Evolutionary conservation across 2,888 invertebrate species (phyloP).

Genomic region (Dascillus cervinus): DNA sequence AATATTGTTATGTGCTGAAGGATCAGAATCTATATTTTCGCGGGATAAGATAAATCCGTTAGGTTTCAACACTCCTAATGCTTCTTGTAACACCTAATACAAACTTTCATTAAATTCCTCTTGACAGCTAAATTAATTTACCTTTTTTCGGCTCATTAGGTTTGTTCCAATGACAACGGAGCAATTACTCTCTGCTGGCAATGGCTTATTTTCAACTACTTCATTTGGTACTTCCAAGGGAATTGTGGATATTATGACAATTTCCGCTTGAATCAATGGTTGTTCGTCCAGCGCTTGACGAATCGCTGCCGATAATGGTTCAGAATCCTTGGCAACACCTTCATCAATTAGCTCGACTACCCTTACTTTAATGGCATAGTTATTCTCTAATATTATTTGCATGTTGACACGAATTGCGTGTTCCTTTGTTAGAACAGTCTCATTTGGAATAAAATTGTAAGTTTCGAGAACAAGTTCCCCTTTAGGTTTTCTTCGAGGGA

Average conservation of each 20-base stretch:
- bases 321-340: no score
- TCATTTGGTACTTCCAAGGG: no score
- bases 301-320: no score
- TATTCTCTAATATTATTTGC: slow-evolving; percentile 69
- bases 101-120: slow-evolving; percentile 3
- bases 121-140: no score
- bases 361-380: slow-evolving; percentile 54
- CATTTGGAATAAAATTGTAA: slow-evolving; percentile 63
- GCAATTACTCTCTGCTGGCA: slow-evolving; percentile 33
- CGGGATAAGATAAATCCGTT: slow-evolving; percentile 55
- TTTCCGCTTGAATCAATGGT: slow-evolving; percentile 61
- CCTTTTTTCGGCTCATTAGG: slow-evolving; percentile 45
- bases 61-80: slow-evolving; percentile 47
- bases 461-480: slow-evolving; percentile 72
- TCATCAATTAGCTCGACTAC: slow-evolving; percentile 42
- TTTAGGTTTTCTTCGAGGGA: slow-evolving; percentile 57
- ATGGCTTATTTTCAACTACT: slow-evolving; percentile 57
- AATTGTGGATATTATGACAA: no score
- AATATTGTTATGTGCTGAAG: no score
- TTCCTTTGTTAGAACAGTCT: slow-evolving; percentile 19
- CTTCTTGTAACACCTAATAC: no score
- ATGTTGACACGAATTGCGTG: slow-evolving; percentile 51
- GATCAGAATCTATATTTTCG: no score
- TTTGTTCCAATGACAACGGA: slow-evolving; percentile 31
- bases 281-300: slow-evolving; percentile 56